phyloP scores from a whole-genome alignment of 2,888 invertebrate species.

The Endotricha flammealis region DNA sequence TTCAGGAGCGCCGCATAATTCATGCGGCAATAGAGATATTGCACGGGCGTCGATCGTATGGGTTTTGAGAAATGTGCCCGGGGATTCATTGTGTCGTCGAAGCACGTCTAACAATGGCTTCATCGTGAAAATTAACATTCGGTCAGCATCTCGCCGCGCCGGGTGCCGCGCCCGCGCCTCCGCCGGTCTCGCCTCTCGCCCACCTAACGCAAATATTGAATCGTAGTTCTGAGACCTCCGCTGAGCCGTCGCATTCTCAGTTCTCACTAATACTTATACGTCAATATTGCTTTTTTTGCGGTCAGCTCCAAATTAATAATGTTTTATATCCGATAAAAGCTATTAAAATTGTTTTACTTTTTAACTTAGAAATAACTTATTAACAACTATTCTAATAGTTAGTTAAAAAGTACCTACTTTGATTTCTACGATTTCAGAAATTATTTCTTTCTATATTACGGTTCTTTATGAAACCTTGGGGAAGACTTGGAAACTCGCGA shows the following conservation, averaged over 20 bases:
- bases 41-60: constrained; percentile 48
- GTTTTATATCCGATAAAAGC: too few relatives aligned
- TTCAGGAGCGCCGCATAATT: constrained; percentile 50
- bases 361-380: too few relatives aligned
- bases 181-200: constrained; percentile 24
- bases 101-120: constrained; percentile 68
- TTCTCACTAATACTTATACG: constrained; percentile 41
- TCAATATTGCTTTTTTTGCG: constrained; percentile 31
- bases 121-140: constrained; percentile 74
- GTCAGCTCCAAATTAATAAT: too few relatives aligned
- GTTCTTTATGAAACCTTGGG: too few relatives aligned
- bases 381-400: too few relatives aligned
- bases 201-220: constrained; percentile 64
- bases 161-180: constrained; percentile 22
- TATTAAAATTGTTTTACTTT: too few relatives aligned
- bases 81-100: constrained; percentile 52
- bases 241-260: constrained; percentile 53
- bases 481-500: too few relatives aligned
- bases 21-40: constrained; percentile 54
- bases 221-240: constrained; percentile 54
- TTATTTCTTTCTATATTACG: too few relatives aligned
- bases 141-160: constrained; percentile 47
- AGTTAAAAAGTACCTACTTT: too few relatives aligned
- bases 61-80: constrained; percentile 59
- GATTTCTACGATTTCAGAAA: too few relatives aligned